Evolutionary conservation across 2,797 vertebrate species (phyloP), one percentile per base, ranked within the genome.

Genomic region (Lophotriccus pileatus): DNA sequence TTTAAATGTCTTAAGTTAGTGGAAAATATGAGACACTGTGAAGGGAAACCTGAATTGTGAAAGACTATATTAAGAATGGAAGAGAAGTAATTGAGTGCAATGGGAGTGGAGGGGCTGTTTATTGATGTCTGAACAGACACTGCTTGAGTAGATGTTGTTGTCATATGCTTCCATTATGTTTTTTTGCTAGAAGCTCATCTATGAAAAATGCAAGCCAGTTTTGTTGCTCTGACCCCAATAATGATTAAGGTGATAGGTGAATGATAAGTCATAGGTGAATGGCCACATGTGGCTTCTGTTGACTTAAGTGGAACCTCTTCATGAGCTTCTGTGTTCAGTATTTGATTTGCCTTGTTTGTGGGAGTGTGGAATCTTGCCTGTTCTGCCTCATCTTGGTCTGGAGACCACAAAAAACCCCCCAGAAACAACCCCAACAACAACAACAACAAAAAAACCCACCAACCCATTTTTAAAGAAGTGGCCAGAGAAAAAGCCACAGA

Each of bases 151-250:
- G 84, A 60, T 89, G 77, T 55, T 19, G 5, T 20, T 95, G 91
- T 95, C 93, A 34, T 56, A 72, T 7, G 14, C 70, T 64, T 63
- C 32, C 86, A 56, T 94, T 90, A 79, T 5, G 1, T 52, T 90
- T 94, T 89, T 62, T 89, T 87, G 63, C 87, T 85, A 37, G 86
- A 95, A 90, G 58, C 53, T 88, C 76, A 58, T 85, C 81, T 94
- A 50, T 64, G 68, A 93, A 85, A 97, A 96, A 95, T 79, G 86
- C 60, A 89, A 92, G 78, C 24, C 28, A 27, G 28, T 74, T 79
- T 4, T 53, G 36, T 69, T 25, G 17, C 62, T 95, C 58, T 95
- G 83, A 90, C 76, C 50, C 58, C 36, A 41, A 11, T 53, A 89
- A 82, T 37, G 78, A 36, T 76, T 10, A 80, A 93, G 62, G 87